Percentiles rank a stretch among this genome's conserved stretches.
Evolutionary conservation across 2,113 vertebrate species (phyloP).

Genomic region (Hydropotes inermis): DNA sequence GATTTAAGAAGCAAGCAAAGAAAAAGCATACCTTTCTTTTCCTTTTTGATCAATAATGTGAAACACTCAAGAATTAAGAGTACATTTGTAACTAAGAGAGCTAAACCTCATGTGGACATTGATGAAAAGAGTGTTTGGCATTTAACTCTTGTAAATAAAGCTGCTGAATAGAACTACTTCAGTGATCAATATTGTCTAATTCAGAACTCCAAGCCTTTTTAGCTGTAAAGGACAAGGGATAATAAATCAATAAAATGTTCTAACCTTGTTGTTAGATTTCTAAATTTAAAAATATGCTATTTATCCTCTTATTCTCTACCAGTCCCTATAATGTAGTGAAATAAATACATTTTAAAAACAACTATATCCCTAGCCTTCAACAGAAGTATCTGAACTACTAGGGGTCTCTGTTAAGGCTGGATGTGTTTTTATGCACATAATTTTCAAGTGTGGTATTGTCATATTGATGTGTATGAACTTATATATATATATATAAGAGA

Average conservation of each 20-base stretch:
- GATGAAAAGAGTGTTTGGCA: conserved; percentile 46
- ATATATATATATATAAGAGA: not conserved
- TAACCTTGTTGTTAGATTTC: conserved; percentile 6
- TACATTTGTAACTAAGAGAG: conserved; percentile 12
- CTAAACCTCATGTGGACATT: conserved; percentile 20
- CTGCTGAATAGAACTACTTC: conserved; percentile 14
- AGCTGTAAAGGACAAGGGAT: conserved; percentile 40
- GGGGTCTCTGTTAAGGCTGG: not conserved
- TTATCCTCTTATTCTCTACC: not conserved
- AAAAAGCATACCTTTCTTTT: not conserved
- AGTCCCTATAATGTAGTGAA: not conserved
- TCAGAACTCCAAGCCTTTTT: conserved; percentile 29
- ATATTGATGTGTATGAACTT: not conserved
- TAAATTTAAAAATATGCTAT: not conserved
- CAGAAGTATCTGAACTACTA: not conserved
- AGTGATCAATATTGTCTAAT: conserved; percentile 40
- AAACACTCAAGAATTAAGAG: conserved; percentile 36
- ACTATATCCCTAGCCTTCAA: not conserved
- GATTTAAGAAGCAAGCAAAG: not conserved
- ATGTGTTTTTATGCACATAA: not conserved
- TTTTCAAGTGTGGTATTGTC: not conserved
- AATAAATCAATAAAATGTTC: conserved; percentile 29
- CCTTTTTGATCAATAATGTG: conserved; percentile 18
- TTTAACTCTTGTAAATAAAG: conserved; percentile 55
- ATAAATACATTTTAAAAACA: conserved; percentile 1